phyloP scores from a whole-genome alignment of 2,113 vertebrate genomes.

The Oncorhynchus nerka region DNA sequence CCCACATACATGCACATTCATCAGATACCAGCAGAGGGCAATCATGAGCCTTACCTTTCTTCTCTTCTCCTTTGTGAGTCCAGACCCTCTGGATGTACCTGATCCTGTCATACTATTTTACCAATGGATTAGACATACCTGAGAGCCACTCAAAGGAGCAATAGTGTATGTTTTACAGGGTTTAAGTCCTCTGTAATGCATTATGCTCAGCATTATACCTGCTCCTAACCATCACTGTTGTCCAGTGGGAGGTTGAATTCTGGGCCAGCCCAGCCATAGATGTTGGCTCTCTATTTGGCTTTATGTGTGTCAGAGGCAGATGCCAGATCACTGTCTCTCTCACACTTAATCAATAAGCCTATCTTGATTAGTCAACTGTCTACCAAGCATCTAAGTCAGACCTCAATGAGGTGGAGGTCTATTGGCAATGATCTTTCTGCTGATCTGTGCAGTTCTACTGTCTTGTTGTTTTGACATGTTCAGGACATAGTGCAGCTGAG shows the following conservation, averaged over 20 bases:
- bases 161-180: not conserved
- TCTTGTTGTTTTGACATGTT: not conserved
- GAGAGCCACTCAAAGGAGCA: not conserved
- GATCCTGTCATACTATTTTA: not conserved
- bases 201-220: not conserved
- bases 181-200: not conserved
- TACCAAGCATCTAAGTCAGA: not conserved
- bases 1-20: conserved; percentile 2
- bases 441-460: not conserved
- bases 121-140: not conserved
- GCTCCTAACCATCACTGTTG: not conserved
- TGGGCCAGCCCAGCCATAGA: not conserved
- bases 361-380: not conserved
- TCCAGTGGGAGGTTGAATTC: not conserved
- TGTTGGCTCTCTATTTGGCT: not conserved
- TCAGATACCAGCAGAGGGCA: conserved; percentile 37
- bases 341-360: not conserved
- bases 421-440: not conserved
- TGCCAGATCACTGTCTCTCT: not conserved
- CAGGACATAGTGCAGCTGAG: not conserved
- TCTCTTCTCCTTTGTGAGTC: not conserved
- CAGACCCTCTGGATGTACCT: not conserved
- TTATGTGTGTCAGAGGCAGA: not conserved
- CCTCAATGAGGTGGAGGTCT: not conserved
- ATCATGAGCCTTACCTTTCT: conserved; percentile 16